Base-by-base conservation (phyloP, 2,113 vertebrate species). In the Paedocypris sp. region DNA sequence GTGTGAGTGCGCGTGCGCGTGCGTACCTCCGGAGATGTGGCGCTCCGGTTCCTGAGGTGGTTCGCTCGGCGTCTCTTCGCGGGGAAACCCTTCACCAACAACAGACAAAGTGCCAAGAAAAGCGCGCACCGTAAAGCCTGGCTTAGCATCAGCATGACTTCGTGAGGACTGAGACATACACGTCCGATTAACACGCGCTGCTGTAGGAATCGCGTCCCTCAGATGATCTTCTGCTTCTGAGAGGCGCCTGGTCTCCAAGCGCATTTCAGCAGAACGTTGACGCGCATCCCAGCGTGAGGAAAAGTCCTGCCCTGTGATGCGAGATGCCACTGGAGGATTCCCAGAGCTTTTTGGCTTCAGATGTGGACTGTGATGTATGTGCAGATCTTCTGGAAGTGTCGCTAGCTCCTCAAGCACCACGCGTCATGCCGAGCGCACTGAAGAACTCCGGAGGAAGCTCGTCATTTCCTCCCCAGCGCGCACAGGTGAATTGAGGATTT, bases 11-110 rank as follows among this genome's bases (percentile, higher is more conserved):
- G n/a, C n/a, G n/a, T n/a, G n/a, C n/a, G n/a, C n/a, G n/a, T n/a
- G n/a, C 76, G 70, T 77, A 85, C 86, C 85, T 85, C 78, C 1
- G 53, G 42, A 57, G 72, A 60, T 13, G 64, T 66, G 63, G 62
- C 63, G 66, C 67, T 63, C 29, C 70, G 78, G 67, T 77, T 75
- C 64, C 38, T 76, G 11, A 72, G 70, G 26, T 56, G 58, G 47
- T 6, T 52, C 45, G 35, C 41, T 53, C 75, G 73, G 9, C 64
- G 62, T 8, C 63, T 77, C 6, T 73, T 76, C 26, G 80, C 39
- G 18, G 87, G 87, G 3, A 87, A 75, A 6, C 78, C 81, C 11
- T 66, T 47, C 49, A 74, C 78, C n/a, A 69, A 66, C 9, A 78
- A 71, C 18, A 77, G 71, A 8, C 69, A 57, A 26, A 80, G 57